Evolutionary conservation across 2,797 vertebrate species (phyloP), one percentile per base, ranked within the genome.

Genomic region (Notoglanidium macrostoma): DNA sequence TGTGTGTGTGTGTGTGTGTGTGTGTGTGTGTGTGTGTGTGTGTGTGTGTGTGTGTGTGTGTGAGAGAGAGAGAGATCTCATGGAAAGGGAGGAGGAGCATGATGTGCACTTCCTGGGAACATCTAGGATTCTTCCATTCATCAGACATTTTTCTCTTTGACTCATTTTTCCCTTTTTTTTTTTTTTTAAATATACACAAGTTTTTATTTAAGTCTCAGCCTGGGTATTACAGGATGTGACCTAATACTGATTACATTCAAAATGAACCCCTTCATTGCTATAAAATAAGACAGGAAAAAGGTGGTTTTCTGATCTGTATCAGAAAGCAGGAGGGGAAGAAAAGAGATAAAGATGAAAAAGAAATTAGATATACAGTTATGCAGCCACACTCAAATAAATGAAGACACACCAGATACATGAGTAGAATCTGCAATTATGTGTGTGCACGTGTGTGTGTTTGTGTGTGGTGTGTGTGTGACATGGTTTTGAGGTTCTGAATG

Each of bases 221-320:
- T 1, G 9, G 15, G 61, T 65, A 73, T 88, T 44, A 91, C 90
- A 92, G 92, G 92, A 93, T 91, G 83, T 93, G 89, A 92, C 87
- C 85, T 89, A 54, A 87, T 61, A 72, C 49, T 84, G 63, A 67
- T 67, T 54, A 87, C 79, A 85, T 89, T 90, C n/a, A 87, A 89
- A 86, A 54, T 54, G 2, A 54, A 55, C 51, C 29, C 76, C 29
- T 32, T 32, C 26, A 78, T 55, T 32, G n/a, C 74, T 54, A 57
- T 10, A 21, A 65, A 61, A 79, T 79, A 55, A 40, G 55, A 86
- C 80, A 10, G 35, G 2, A 35, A 35, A 35, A 35, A 35, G 35
- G 35, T 35, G 35, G 35, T 35, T 35, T 35, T 35, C 35, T 35
- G 35, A 35, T 35, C 35, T 35, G 35, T 35, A 35, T 35, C 35